Conservation (phyloP, 2,113 vertebrate genomes). For the Arenaria interpres region DNA sequence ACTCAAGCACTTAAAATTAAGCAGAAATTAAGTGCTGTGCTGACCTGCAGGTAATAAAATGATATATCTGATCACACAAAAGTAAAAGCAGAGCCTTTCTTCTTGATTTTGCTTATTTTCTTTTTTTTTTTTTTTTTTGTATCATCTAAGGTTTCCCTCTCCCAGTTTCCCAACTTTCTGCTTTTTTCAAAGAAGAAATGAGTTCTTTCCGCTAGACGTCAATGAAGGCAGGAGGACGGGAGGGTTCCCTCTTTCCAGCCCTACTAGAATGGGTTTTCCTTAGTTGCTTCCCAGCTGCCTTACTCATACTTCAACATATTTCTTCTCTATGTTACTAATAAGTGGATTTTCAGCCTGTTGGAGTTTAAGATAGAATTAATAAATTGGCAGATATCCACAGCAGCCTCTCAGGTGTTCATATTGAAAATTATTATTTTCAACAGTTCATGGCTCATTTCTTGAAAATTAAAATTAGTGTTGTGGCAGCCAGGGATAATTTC, state of each 20-base stretch:
- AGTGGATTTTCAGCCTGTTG: slow-evolving; percentile 28
- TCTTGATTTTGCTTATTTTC: neutral
- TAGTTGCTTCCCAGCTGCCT: neutral
- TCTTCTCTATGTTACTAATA: neutral
- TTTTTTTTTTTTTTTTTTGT: neutral
- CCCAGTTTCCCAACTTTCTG: neutral
- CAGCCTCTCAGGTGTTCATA: slow-evolving; percentile 64
- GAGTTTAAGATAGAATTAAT: slow-evolving; percentile 60
- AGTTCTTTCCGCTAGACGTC: neutral
- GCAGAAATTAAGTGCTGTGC: neutral
- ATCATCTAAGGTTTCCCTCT: neutral
- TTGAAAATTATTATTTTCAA: slow-evolving; percentile 72
- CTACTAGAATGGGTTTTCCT: neutral
- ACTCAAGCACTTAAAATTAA: neutral
- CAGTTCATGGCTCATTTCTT: slow-evolving; percentile 75
- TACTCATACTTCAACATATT: neutral
- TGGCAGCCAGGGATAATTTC: slow-evolving; percentile 68
- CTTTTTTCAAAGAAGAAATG: neutral
- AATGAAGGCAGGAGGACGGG: neutral
- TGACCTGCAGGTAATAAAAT: neutral
- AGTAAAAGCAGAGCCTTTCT: neutral
- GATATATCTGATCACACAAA: neutral
- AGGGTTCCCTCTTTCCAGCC: neutral
- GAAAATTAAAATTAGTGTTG: slow-evolving; percentile 75
- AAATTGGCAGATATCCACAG: slow-evolving; percentile 56